phyloP scores from a whole-genome alignment of 2,113 vertebrate species.

The Mus spicilegus region DNA sequence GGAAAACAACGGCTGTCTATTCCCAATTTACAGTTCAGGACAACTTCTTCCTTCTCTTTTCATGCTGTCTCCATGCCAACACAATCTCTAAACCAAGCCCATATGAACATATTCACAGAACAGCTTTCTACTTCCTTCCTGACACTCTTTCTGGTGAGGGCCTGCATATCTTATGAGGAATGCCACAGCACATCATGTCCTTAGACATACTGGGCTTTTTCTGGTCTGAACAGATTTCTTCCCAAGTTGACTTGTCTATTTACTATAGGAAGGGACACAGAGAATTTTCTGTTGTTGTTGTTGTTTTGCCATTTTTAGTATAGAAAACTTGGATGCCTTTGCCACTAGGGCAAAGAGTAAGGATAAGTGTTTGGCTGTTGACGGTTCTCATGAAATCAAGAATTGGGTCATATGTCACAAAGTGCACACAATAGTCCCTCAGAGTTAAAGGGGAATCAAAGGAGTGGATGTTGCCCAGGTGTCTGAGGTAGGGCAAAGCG shows the following conservation, averaged over 20 bases:
- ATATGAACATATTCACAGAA: conserved; percentile 18
- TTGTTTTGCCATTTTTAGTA: conserved; percentile 66
- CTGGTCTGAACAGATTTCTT: conserved; percentile 65
- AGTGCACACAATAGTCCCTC: not conserved
- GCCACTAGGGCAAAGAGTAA: conserved; percentile 22
- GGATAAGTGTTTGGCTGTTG: not conserved
- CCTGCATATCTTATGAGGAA: conserved; percentile 44
- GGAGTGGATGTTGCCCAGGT: not conserved
- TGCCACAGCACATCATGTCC: conserved; percentile 21
- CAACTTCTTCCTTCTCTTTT: not conserved
- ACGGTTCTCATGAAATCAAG: not conserved
- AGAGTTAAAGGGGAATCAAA: not conserved
- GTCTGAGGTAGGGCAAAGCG: not conserved
- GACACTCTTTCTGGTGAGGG: conserved; percentile 18
- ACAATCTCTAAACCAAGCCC: not conserved
- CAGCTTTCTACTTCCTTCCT: conserved; percentile 27
- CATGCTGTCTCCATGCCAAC: conserved; percentile 24
- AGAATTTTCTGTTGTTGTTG: not conserved
- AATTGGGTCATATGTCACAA: not conserved
- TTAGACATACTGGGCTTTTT: conserved; percentile 47
- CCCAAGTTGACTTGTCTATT: conserved; percentile 40
- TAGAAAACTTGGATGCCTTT: conserved; percentile 33
- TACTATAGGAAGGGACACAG: conserved; percentile 58
- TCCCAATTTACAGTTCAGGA: not conserved
- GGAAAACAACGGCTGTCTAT: not conserved